Conservation (phyloP, 2,797 vertebrate genomes). For the Parauchenoglanis punctatus region DNA sequence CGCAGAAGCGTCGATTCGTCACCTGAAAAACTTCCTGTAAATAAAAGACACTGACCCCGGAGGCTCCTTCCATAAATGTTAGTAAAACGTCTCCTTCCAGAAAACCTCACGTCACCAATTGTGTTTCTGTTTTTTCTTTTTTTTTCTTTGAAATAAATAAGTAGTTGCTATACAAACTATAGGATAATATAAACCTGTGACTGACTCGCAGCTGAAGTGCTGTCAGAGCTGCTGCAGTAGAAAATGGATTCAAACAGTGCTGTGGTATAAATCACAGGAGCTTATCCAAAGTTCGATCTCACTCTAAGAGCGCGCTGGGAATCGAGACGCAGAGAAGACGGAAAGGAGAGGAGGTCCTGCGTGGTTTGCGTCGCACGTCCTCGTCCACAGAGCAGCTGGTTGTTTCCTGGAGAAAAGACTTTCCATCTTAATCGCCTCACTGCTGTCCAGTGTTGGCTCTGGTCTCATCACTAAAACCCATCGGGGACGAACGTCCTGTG, state of each 20-base stretch:
- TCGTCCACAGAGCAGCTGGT: constrained; percentile 22
- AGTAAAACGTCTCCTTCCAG: not conserved
- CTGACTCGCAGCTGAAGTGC: not conserved
- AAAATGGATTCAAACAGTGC: not conserved
- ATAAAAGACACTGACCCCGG: not conserved
- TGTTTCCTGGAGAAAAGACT: constrained; percentile 48
- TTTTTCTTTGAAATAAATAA: not conserved
- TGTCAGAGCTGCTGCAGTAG: not conserved
- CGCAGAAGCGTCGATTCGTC: not conserved
- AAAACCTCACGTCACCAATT: not conserved
- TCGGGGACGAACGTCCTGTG: constrained; percentile 3
- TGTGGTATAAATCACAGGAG: not conserved
- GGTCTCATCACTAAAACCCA: constrained; percentile 36
- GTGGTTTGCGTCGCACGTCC: not conserved
- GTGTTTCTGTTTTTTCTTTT: not conserved
- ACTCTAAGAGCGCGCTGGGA: not conserved
- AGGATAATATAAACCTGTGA: not conserved
- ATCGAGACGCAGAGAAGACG: not conserved
- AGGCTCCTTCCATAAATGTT: not conserved
- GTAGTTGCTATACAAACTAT: not conserved
- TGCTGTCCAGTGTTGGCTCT: not conserved
- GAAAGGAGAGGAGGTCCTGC: not conserved
- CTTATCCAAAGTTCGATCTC: not conserved
- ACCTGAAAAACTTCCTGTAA: not conserved
- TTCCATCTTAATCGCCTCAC: constrained; percentile 47